Percentiles rank a stretch among this genome's conserved stretches.
Evolutionary conservation across 2,113 vertebrate species (phyloP).

Genomic region (Lontra canadensis): DNA sequence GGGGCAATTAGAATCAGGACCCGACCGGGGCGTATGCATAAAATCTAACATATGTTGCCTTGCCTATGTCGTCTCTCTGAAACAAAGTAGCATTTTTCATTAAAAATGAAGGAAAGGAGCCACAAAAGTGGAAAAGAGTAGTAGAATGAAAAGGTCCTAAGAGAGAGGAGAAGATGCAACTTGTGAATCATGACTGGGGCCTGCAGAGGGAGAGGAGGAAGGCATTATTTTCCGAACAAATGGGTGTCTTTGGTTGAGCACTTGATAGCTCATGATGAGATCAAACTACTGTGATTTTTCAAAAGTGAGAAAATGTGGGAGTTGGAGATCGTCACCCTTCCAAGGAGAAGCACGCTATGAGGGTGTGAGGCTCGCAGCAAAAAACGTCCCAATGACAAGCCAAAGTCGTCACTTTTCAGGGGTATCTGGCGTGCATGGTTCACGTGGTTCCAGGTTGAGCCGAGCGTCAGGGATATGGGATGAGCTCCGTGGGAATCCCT

Average conservation of each 20-base stretch:
- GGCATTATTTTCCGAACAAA: background rate
- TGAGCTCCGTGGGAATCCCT: background rate
- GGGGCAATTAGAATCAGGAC: background rate
- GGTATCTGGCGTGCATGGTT: rapidly evolving
- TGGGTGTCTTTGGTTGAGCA: background rate
- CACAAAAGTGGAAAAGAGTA: background rate
- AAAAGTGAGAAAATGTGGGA: background rate
- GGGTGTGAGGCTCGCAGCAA: background rate
- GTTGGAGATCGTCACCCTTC: background rate
- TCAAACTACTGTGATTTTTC: background rate
- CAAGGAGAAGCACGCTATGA: rapidly evolving
- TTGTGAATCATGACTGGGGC: no score
- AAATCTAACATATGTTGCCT: rapidly evolving
- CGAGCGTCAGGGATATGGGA: rapidly evolving
- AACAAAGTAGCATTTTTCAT: background rate
- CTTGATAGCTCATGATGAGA: rapidly evolving
- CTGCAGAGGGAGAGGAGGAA: background rate
- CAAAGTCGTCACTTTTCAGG: background rate
- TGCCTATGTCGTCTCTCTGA: rapidly evolving
- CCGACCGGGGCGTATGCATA: rapidly evolving
- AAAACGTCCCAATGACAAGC: background rate
- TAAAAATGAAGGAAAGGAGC: no score
- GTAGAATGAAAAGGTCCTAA: background rate
- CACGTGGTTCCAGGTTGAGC: rapidly evolving
- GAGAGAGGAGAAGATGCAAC: background rate